Evolutionary conservation across 2,797 vertebrate species (phyloP).

Genomic region (Pipistrellus kuhlii): DNA sequence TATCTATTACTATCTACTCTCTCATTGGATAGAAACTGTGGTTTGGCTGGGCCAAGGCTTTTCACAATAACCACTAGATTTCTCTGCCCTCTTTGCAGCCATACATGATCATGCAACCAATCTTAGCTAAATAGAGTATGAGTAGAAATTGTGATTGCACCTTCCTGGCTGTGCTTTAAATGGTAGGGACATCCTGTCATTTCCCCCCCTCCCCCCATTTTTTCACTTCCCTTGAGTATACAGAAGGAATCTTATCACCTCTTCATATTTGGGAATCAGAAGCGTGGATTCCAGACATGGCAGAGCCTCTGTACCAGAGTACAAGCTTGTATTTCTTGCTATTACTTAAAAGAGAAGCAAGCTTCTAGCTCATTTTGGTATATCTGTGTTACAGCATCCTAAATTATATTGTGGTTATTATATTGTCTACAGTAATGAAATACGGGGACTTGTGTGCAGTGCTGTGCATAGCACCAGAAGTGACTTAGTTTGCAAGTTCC

Average conservation of each 20-base stretch:
- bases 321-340: not conserved
- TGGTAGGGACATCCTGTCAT: not conserved
- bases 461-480: constrained; percentile 77
- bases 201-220: not conserved
- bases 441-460: constrained; percentile 72
- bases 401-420: not conserved
- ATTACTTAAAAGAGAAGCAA: not conserved
- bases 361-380: not conserved
- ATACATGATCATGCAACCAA: not conserved
- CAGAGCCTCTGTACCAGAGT: not conserved
- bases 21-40: not conserved
- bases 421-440: not conserved
- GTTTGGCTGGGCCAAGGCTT: not conserved
- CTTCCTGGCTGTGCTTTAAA: not conserved
- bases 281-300: not conserved
- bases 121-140: not conserved
- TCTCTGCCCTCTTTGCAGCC: not conserved
- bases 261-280: not conserved
- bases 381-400: not conserved
- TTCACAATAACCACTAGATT: not conserved
- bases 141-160: not conserved
- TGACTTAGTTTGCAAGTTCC: constrained; percentile 83
- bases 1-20: not conserved
- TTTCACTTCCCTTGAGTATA: not conserved
- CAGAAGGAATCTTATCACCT: not conserved